Evolutionary conservation across 2,888 invertebrate species (phyloP).

Genomic region (Melanargia galathea): DNA sequence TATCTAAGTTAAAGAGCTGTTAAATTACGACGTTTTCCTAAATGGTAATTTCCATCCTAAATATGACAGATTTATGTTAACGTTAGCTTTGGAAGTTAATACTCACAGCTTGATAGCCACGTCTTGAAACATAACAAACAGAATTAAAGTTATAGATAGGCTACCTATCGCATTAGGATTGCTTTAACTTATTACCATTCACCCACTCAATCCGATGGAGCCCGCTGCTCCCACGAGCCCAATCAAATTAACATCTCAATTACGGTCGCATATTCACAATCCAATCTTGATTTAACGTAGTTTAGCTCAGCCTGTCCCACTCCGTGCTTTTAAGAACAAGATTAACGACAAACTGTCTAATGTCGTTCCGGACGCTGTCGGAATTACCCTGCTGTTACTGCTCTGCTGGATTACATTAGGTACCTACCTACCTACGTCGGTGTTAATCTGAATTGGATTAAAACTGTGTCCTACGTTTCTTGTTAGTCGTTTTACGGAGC

Average conservation of each 20-base stretch:
- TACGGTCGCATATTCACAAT: slow-evolving; percentile 43
- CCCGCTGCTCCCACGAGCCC: slow-evolving; percentile 36
- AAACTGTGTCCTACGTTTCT: slow-evolving; percentile 11
- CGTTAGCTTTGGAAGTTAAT: no score
- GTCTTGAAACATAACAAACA: no score
- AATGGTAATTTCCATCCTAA: no score
- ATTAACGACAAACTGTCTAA: slow-evolving; percentile 41
- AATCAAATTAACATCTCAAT: slow-evolving; percentile 47
- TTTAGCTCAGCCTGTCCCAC: slow-evolving; percentile 38
- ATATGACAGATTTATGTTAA: no score
- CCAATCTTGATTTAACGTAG: slow-evolving; percentile 42
- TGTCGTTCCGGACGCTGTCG: slow-evolving; percentile 33
- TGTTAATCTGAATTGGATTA: slow-evolving; percentile 24
- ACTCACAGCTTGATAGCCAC: no score
- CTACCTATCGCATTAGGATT: slow-evolving; percentile 32
- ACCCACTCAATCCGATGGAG: slow-evolving; percentile 26
- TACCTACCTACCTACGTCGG: neutral
- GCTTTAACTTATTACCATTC: slow-evolving; percentile 31
- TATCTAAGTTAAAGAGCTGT: no score
- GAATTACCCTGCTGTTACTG: slow-evolving; percentile 29
- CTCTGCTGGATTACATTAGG: slow-evolving; percentile 26
- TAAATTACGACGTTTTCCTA: no score
- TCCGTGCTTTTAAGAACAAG: slow-evolving; percentile 39
- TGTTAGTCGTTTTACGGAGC: neutral
- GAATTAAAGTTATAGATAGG: no score